Evolutionary conservation across 2,113 vertebrate genomes (phyloP).

Genomic region (Silurus glanis): DNA sequence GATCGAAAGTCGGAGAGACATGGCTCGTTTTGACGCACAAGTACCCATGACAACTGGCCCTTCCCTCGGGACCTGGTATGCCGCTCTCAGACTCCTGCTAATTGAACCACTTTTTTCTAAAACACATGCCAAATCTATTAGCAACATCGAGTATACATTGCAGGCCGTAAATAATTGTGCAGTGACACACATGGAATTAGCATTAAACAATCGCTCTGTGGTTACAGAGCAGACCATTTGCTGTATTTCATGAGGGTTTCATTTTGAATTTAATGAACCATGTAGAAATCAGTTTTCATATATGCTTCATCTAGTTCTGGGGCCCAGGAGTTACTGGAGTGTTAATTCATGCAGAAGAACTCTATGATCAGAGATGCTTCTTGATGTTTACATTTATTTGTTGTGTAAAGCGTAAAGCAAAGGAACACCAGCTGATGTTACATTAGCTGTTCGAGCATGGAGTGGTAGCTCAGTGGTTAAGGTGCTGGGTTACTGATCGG

Average conservation of each 20-base stretch:
- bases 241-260: background rate
- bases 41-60: constrained; percentile 37
- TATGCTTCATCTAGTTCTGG: background rate
- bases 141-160: constrained; percentile 11
- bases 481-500: no score
- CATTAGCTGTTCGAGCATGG: background rate
- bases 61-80: constrained; percentile 10
- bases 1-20: constrained; percentile 29
- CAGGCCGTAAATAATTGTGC: background rate
- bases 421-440: background rate
- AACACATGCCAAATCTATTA: constrained; percentile 30
- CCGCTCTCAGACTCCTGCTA: constrained; percentile 26
- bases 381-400: background rate
- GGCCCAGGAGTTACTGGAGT: background rate
- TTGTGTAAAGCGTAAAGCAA: background rate
- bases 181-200: background rate
- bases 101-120: constrained; percentile 31
- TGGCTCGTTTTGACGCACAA: constrained; percentile 33
- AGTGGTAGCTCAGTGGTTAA: no score
- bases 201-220: constrained; percentile 7
- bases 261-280: background rate
- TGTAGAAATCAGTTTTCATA: background rate
- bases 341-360: background rate
- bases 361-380: background rate
- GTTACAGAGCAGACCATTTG: background rate